A percentile compares a stretch with the other conserved stretches of the same genome.
Conservation (phyloP, 2,888 invertebrate genomes). For the Hyalella azteca region DNA sequence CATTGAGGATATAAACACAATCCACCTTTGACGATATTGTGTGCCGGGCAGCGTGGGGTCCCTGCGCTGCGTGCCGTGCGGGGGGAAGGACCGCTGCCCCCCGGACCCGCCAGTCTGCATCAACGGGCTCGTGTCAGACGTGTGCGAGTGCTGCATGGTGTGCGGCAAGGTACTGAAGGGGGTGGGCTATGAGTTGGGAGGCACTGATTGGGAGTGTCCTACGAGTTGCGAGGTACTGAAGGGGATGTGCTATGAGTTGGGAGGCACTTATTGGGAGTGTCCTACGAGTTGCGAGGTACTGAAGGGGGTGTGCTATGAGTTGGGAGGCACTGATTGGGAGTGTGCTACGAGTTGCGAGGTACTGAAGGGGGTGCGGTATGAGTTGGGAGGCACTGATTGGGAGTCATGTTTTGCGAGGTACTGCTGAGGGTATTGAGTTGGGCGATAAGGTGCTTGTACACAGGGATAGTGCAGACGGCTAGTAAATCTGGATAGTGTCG, state of each 20-base stretch:
- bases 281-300: neutral
- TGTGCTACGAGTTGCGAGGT: neutral
- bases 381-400: neutral
- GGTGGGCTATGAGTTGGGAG: neutral
- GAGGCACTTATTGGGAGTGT: neutral
- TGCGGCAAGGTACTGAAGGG: neutral
- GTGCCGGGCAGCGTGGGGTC: neutral
- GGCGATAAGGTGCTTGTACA: no score
- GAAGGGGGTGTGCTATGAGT: neutral
- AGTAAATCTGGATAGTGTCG: no score
- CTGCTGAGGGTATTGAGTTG: neutral
- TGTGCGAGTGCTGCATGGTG: slow-evolving; percentile 20
- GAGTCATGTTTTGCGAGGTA: neutral
- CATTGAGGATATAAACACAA: no score
- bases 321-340: neutral
- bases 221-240: neutral
- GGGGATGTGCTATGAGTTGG: neutral
- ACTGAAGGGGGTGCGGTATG: neutral
- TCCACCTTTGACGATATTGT: no score
- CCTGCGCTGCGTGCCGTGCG: slow-evolving; percentile 27
- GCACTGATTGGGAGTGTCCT: neutral
- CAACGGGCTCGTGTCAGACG: slow-evolving; percentile 22
- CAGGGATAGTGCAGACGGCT: no score
- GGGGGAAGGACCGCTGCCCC: neutral
- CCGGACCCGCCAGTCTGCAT: slow-evolving; percentile 25